Percentiles rank a stretch among this genome's conserved stretches.
Conservation (phyloP, 1,140 invertebrate species). For the Papilio xuthus region DNA sequence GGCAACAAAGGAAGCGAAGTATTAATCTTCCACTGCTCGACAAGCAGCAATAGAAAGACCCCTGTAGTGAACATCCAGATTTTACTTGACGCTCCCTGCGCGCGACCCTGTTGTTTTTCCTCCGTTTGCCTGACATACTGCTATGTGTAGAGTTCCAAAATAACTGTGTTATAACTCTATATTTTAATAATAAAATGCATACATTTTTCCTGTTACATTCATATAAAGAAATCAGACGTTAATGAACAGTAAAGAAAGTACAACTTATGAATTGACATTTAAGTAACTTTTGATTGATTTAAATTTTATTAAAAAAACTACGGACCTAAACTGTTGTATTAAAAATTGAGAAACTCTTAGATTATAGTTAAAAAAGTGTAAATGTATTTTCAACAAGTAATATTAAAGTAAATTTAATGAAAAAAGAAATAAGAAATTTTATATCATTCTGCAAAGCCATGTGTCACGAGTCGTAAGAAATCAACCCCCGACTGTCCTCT, state of each 20-base stretch:
- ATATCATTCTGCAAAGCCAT: slow-evolving; percentile 40
- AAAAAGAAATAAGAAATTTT: not conserved
- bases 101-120: slow-evolving; percentile 53
- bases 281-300: no score
- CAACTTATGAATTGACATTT: no score
- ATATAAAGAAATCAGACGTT: no score
- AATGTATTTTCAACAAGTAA: not conserved
- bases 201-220: no score
- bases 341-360: no score
- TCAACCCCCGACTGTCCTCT: slow-evolving; percentile 50
- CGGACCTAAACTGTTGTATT: no score
- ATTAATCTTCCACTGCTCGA: slow-evolving; percentile 73
- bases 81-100: slow-evolving; percentile 54
- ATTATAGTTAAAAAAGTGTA: no score
- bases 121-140: slow-evolving; percentile 47
- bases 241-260: no score
- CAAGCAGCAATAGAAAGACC: slow-evolving; percentile 62
- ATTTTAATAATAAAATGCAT: not conserved
- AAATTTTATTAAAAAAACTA: no score
- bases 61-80: slow-evolving; percentile 66
- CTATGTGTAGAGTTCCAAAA: not conserved
- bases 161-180: not conserved
- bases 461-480: slow-evolving; percentile 54
- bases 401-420: not conserved
- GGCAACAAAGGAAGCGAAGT: slow-evolving; percentile 64